These are phyloP conservation scores for Chionodraco myersi DNA, from an alignment of 2,113 vertebrate genomes.

Conservation along the genomic window DNA sequence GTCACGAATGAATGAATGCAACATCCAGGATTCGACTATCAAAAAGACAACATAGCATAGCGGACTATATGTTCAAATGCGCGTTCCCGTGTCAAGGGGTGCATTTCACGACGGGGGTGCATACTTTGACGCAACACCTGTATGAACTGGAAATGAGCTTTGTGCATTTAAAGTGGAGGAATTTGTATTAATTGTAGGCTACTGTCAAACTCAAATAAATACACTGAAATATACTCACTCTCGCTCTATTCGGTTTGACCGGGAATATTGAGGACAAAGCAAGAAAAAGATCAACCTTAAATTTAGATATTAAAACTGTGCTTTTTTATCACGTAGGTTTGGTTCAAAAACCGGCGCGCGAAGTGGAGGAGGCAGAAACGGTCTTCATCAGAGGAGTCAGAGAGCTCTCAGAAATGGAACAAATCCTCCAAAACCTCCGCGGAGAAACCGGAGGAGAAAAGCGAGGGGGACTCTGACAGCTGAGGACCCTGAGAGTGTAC, in stretches of 20 bases:
- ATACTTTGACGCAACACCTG: no score
- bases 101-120: no score
- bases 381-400: conserved; percentile 96
- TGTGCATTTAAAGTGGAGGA: no score
- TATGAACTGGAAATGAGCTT: no score
- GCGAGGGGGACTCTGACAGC: conserved; percentile 96
- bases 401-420: conserved; percentile 95
- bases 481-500: conserved; percentile 67
- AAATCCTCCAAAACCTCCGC: conserved; percentile 87
- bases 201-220: no score
- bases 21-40: no score
- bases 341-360: conserved; percentile 98
- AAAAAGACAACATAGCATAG: no score
- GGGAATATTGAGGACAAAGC: not conserved
- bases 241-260: not conserved
- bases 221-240: not conserved
- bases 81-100: no score
- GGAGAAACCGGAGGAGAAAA: conserved; percentile 92
- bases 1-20: no score
- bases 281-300: not conserved
- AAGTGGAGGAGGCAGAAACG: conserved; percentile 98
- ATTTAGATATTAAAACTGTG: conserved; percentile 4
- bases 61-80: no score
- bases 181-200: no score
- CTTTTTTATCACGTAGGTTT: conserved; percentile 85